A percentile compares a stretch with the other conserved stretches of the same genome.
These are phyloP conservation scores for Fulica atra DNA, from an alignment of 2,113 vertebrate species.

Conservation along the genomic window DNA sequence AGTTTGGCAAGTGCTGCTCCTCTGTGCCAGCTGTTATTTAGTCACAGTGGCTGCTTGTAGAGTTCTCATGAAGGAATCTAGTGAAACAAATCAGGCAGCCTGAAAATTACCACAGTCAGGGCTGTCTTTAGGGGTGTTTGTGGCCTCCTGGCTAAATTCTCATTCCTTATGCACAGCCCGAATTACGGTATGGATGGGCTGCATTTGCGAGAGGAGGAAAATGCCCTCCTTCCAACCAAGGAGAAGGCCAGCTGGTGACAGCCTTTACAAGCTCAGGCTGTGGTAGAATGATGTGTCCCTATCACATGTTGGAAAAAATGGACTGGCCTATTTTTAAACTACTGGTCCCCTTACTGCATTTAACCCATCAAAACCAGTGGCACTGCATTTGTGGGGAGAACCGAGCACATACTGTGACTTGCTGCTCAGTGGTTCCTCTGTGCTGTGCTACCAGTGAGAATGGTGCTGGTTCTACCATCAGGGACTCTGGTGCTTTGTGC, in stretches of 20 bases:
- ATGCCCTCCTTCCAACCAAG: not conserved
- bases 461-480: not conserved
- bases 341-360: not conserved
- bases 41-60: not conserved
- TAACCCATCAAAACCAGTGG: not conserved
- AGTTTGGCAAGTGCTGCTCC: not conserved
- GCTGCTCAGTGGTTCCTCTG: not conserved
- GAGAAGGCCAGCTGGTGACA: not conserved
- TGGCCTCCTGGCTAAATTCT: not conserved
- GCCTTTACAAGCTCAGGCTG: not conserved
- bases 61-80: not conserved
- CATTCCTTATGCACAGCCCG: not conserved
- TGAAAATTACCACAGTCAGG: not conserved
- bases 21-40: not conserved
- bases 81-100: constrained; percentile 35
- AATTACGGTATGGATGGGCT: not conserved
- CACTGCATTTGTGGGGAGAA: not conserved
- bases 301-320: not conserved
- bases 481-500: not conserved
- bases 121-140: not conserved
- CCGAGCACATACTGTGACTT: not conserved
- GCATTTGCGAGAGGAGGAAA: not conserved
- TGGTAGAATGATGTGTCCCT: not conserved
- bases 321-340: not conserved
- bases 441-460: not conserved